Base-by-base conservation (phyloP, 2,113 vertebrate species). In the Ranitomeya imitator region DNA sequence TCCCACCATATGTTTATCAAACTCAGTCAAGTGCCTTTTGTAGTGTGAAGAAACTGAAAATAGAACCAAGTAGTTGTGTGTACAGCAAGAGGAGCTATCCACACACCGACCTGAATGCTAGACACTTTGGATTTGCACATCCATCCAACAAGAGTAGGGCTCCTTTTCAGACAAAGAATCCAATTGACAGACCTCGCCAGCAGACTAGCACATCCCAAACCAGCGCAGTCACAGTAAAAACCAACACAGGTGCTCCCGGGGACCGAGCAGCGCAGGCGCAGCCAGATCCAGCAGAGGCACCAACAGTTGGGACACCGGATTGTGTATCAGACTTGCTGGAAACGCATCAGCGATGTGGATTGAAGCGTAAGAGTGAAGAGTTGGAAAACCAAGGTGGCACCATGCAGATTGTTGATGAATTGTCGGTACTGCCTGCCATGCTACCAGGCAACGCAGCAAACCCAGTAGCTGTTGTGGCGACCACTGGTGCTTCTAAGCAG, bases 21-120 rank as follows among this genome's bases (percentile, higher is more conserved):
- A 98, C 97, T 95, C 98, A 99, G 97, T 98, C 98, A 99, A 99
- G 98, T 99, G 98, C 98, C 98, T 99, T 99, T 97, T 98, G 97
- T 96, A 98, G 97, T 94, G 97, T 98, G 95, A 99, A 99, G 96
- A 99, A 99, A 97, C 97, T 99, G 85, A 99, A 98, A 98, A 95
- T 98, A 93, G 98, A 99, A 96, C 97, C 98, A 96, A 97, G 96
- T 95, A 97, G 96, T 95, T 98, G 97, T 88, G 96, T 98, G 93
- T 99, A 97, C 96, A 97, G 97, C 94, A 97, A 98, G 94, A 96
- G 96, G 96, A 95, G 93, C 93, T 97, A 96, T 93, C 96, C 96
- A 4, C 93, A 93, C 95, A 97, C 97, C 94, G 97, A 96, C 94
- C 95, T 99, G 96, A 99, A 97, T 93, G 96, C 96, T 96, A 97